phyloP scores from a whole-genome alignment of 2,888 invertebrate genomes.

The Brassicogethes aeneus region DNA sequence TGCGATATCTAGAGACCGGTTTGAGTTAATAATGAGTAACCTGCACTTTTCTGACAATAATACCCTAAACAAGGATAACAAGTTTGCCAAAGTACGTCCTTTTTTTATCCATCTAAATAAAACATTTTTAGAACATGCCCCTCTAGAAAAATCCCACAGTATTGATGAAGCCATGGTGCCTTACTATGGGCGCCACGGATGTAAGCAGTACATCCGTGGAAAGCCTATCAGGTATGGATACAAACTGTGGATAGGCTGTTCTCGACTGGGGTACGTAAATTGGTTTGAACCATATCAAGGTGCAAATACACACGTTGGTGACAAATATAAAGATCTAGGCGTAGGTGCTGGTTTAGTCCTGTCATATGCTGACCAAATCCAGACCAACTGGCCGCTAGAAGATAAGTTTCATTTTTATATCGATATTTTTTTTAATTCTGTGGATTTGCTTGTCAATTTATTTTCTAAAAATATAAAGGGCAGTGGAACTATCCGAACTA shows the following conservation, averaged over 20 bases:
- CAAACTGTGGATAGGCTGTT: constrained; percentile 22
- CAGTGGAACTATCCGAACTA: constrained; percentile 13
- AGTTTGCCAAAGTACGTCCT: constrained; percentile 23
- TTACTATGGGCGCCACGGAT: too few relatives aligned
- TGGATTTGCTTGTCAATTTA: too few relatives aligned
- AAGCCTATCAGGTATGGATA: too few relatives aligned
- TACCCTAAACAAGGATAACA: constrained; percentile 14
- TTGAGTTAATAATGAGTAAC: constrained; percentile 6
- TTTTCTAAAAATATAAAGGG: constrained; percentile 7
- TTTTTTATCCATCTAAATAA: constrained; percentile 20
- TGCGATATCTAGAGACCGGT: constrained; percentile 9
- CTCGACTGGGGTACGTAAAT: constrained; percentile 19
- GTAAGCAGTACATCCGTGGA: too few relatives aligned
- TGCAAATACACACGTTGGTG: constrained; percentile 8
- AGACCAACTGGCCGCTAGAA: constrained; percentile 4
- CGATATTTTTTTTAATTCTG: too few relatives aligned
- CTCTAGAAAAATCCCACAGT: constrained; percentile 23
- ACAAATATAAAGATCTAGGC: constrained; percentile 10
- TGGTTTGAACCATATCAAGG: too few relatives aligned
- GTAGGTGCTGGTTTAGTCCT: constrained; percentile 14
- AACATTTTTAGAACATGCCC: constrained; percentile 20
- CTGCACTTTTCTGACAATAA: constrained; percentile 10
- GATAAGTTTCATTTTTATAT: too few relatives aligned
- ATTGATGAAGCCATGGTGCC: too few relatives aligned
- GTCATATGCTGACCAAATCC: constrained; percentile 10